Evolutionary conservation across 2,888 invertebrate species (phyloP).

Genomic region (Amphipyra tragopoginis): DNA sequence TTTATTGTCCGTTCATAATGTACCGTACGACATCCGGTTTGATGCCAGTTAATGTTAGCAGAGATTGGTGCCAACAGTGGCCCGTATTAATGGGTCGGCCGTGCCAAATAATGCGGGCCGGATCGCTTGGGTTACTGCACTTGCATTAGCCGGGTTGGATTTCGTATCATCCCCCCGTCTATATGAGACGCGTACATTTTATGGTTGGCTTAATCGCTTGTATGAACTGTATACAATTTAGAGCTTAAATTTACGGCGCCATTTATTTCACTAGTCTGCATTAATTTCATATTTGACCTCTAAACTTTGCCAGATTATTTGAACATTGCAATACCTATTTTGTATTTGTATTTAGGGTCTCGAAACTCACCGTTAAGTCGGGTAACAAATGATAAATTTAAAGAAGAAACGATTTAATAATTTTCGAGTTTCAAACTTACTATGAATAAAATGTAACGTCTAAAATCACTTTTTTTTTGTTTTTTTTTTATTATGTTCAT

Average conservation of each 20-base stretch:
- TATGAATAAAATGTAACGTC: too few relatives aligned
- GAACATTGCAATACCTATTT: background rate
- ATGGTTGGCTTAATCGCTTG: slow-evolving; percentile 42
- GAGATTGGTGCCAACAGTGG: slow-evolving; percentile 80
- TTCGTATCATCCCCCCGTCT: slow-evolving; percentile 48
- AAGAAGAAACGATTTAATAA: too few relatives aligned
- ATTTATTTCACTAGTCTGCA: slow-evolving; percentile 28
- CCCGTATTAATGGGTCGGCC: slow-evolving; percentile 77
- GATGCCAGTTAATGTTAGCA: slow-evolving; percentile 84
- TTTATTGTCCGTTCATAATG: slow-evolving; percentile 87
- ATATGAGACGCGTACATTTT: slow-evolving; percentile 48
- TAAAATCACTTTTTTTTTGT: too few relatives aligned
- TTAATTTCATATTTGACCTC: slow-evolving; percentile 30
- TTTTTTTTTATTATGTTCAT: too few relatives aligned
- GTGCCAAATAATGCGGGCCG: slow-evolving; percentile 82
- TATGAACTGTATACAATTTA: slow-evolving; percentile 37
- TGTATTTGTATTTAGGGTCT: too few relatives aligned
- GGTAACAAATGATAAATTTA: too few relatives aligned
- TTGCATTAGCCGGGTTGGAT: slow-evolving; percentile 73
- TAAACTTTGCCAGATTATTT: slow-evolving; percentile 13
- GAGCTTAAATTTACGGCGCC: slow-evolving; percentile 25
- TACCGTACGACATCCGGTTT: slow-evolving; percentile 85
- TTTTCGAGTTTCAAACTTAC: too few relatives aligned
- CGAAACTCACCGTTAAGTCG: too few relatives aligned
- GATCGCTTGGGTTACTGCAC: slow-evolving; percentile 71